Evolutionary conservation across 2,888 invertebrate species (phyloP), one percentile per base, ranked within the genome.

Genomic region (Macrophya alboannulata): DNA sequence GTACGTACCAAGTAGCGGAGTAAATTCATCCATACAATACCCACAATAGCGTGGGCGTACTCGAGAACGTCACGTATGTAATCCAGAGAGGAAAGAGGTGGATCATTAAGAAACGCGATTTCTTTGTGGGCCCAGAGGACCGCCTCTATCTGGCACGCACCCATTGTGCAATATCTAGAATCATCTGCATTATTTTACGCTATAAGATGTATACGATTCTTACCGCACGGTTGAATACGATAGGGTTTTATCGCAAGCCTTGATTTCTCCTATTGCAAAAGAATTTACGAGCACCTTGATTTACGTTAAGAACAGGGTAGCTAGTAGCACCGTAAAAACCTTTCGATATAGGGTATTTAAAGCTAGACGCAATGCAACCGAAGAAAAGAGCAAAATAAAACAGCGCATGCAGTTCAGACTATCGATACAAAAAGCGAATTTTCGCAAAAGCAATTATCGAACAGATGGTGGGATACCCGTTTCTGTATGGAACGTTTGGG

Each of bases 61-160:
- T 83, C 76, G 71, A 65, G 31, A 83, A 83, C 83, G 68, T 83
- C 83, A 83, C 83, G 83, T 71, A 83, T 83, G 71, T 83, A 83
- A 83, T 76, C 65, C 85, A 68, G 37, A 45, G 51, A 37, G 74
- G 74, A 74, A 85, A 84, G 88, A 86, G 86, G 88, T 89, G 88
- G 87, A 89, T 90, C 85, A 82, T 85, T 85, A 85, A 85, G 85
- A 89, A 90, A 90, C 87, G 89, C 87, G 87, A 87, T 85, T 85
- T 83, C 85, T 84, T 86, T 84, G 86, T 87, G 88, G 85, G 82
- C 85, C 85, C 72, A n/a, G 86, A 88, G 89, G 87, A 89, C 88
- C 89, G 89, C 90, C 90, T 89, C 86, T 88, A 89, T 88, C 88
- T 91, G 91, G 91, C 91, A 91, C 88, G 86, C 87, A 89, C 91